Evolutionary conservation across 2,888 invertebrate genomes (phyloP), one percentile per base, ranked within the genome.

Genomic region (Girardia tigrina): DNA sequence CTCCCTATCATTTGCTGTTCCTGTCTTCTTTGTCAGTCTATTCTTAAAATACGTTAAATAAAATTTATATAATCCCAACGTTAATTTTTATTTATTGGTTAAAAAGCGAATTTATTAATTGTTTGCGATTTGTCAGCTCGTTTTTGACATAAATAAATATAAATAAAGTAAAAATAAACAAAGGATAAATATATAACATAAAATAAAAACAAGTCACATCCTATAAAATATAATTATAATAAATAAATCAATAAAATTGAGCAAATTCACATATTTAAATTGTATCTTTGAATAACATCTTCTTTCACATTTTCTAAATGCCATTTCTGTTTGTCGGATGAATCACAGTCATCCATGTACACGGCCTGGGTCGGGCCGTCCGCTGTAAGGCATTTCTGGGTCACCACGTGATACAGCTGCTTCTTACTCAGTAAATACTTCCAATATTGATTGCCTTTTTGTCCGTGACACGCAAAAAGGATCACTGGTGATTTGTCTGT

Each of bases 381-480:
- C 2, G 56, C 56, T 12, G 56, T 56, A 16, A 56, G 56, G n/a
- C 56, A 56, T 56, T 56, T 56, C 23, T 56, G 56, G 23, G 56
- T 56, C 20, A 56, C 56, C n/a, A 56, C n/a, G n/a, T 56, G 56
- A n/a, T 20, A 56, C 4, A 56, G 56, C 23, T 75, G 71, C 28
- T 73, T 23, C n/a, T 27, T 72, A 16, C 71, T 16, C 2, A 27
- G 12, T 23, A 28, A 8, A 75, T 75, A 75, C 79, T 88, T 88
- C 90, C 93, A 95, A 79, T 90, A 87, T 84, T 95, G 95, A 85
- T 95, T 95, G 0, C 94, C 94, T 76, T 90, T 89, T 82, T 90
- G 89, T 0, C 91, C 90, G 81, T 95, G 94, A 80, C 95, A 95
- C 14, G 88, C 87, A 86, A 90, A 95, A 78, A 94, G 85, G 26